phyloP scores from a whole-genome alignment of 2,888 invertebrate species.

The Amphipoea oculea region DNA sequence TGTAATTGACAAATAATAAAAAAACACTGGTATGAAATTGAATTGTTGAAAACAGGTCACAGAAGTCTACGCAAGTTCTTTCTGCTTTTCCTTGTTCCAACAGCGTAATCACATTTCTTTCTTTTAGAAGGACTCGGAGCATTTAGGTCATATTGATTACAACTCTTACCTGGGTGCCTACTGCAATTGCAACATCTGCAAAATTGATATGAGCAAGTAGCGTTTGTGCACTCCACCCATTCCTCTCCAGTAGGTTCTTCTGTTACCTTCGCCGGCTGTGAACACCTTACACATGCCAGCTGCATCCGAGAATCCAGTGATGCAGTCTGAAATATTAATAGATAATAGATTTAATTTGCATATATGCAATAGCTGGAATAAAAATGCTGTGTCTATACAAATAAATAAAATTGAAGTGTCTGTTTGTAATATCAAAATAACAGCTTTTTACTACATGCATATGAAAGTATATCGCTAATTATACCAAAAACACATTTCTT shows the following conservation, averaged over 20 bases:
- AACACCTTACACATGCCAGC: constrained; percentile 83
- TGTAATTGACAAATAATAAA: constrained; percentile 74
- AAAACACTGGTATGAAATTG: constrained; percentile 74
- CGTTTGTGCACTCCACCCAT: constrained; percentile 89
- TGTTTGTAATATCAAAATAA: no score
- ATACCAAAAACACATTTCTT: no score
- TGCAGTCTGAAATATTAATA: constrained; percentile 79
- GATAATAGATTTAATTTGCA: background rate
- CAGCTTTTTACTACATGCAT: no score
- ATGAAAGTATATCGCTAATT: no score
- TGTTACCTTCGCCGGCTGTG: constrained; percentile 86
- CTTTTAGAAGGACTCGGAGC: constrained; percentile 89
- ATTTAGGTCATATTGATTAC: constrained; percentile 84
- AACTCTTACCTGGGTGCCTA: constrained; percentile 84
- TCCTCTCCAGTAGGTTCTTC: constrained; percentile 85
- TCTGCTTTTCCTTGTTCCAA: constrained; percentile 86
- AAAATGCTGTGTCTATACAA: no score
- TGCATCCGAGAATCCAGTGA: constrained; percentile 82
- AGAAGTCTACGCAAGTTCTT: constrained; percentile 85
- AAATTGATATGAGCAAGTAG: constrained; percentile 87
- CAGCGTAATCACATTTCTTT: constrained; percentile 80
- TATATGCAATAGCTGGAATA: no score
- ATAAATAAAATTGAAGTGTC: no score
- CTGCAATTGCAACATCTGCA: constrained; percentile 87
- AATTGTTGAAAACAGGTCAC: constrained; percentile 68